A percentile compares a stretch with the other conserved stretches of the same genome.
phyloP scores from a whole-genome alignment of 2,113 vertebrate genomes.

The Aviceda subcristata region DNA sequence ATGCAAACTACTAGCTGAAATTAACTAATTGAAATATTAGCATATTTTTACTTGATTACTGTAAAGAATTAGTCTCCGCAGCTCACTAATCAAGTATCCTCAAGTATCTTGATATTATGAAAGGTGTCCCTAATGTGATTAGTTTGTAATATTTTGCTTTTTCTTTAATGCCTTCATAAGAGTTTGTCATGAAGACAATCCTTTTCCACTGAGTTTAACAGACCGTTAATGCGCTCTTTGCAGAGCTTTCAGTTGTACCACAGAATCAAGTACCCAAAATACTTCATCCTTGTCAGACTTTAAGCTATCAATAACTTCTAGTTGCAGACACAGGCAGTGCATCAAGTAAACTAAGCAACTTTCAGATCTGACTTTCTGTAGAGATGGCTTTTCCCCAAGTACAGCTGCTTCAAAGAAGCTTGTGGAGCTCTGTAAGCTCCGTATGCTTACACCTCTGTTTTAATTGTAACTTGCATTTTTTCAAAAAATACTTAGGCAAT shows the following conservation, averaged over 20 bases:
- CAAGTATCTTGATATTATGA: neutral
- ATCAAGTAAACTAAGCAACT: neutral
- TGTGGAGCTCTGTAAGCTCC: neutral
- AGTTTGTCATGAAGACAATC: neutral
- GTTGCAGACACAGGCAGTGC: neutral
- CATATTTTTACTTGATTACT: neutral
- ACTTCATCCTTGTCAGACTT: neutral
- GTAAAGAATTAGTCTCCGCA: neutral
- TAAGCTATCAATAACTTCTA: neutral
- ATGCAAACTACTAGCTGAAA: neutral
- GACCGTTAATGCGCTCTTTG: neutral
- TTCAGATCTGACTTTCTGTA: neutral
- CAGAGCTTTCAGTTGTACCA: neutral
- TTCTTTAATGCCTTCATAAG: neutral
- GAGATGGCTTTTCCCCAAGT: neutral
- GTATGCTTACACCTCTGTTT: neutral
- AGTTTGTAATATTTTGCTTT: neutral
- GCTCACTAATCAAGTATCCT: neutral
- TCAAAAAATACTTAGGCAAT: neutral
- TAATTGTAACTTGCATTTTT: neutral
- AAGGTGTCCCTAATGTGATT: neutral
- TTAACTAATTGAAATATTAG: neutral
- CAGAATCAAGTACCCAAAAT: neutral
- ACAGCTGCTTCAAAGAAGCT: neutral
- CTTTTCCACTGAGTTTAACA: neutral